Evolutionary conservation across 1,140 invertebrate species (phyloP).

Genomic region (Caenorhabditis briggsae): DNA sequence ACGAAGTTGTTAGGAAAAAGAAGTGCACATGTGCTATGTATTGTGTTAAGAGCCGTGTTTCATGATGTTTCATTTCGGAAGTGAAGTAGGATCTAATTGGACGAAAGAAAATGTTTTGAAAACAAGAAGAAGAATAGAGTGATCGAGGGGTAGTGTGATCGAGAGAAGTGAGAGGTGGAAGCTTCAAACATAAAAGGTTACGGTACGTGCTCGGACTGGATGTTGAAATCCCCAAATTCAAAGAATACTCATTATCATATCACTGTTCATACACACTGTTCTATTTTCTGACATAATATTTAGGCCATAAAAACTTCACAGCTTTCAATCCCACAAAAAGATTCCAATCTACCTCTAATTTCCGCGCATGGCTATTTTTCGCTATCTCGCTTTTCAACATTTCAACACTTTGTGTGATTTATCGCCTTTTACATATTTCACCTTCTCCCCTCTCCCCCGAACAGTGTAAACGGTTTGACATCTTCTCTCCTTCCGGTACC

Average conservation of each 20-base stretch:
- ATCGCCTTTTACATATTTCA: background rate
- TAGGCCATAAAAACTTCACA: slow-evolving; percentile 2
- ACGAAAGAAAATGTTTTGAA: too few relatives aligned
- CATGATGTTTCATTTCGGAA: background rate
- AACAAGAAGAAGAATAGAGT: too few relatives aligned
- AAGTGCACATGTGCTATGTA: slow-evolving; percentile 33
- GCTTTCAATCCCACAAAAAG: background rate
- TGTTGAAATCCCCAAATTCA: too few relatives aligned
- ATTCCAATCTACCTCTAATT: background rate
- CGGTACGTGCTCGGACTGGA: too few relatives aligned
- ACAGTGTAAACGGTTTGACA: too few relatives aligned
- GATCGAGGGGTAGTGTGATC: too few relatives aligned
- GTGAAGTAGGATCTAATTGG: too few relatives aligned
- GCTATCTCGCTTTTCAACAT: background rate
- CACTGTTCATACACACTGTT: too few relatives aligned
- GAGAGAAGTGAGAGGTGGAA: too few relatives aligned
- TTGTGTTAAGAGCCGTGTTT: background rate
- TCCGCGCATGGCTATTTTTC: background rate
- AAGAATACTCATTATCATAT: too few relatives aligned
- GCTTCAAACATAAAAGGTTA: too few relatives aligned
- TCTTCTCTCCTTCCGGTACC: background rate
- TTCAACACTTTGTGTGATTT: background rate
- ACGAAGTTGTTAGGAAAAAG: background rate
- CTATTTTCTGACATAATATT: background rate
- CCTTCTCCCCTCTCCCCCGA: background rate